These are phyloP conservation scores for Aegypius monachus DNA, from an alignment of 2,113 vertebrate genomes.

Conservation along the genomic window DNA sequence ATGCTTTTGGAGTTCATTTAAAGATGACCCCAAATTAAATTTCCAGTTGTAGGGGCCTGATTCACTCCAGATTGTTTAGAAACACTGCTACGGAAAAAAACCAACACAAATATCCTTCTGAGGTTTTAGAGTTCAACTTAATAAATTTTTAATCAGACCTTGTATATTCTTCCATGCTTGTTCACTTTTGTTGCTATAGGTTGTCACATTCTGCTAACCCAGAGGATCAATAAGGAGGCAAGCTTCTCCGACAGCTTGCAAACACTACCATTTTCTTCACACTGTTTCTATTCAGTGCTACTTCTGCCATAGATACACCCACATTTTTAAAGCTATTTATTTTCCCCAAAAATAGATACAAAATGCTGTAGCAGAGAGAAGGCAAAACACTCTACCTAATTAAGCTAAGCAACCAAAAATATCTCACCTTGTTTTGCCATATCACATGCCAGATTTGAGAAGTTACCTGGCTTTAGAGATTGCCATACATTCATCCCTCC, in stretches of 20 bases:
- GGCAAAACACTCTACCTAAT: not conserved
- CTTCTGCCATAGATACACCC: not conserved
- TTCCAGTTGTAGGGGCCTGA: constrained; percentile 32
- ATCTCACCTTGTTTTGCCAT: not conserved
- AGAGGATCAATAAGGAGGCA: not conserved
- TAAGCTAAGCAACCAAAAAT: not conserved
- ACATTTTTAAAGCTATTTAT: not conserved
- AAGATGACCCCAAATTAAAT: constrained; percentile 57
- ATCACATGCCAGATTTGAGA: not conserved
- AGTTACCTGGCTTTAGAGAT: not conserved
- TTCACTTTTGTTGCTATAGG: constrained; percentile 11
- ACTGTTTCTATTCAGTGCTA: constrained; percentile 25
- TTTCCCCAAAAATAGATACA: not conserved
- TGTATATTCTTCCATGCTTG: not conserved
- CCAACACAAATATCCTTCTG: not conserved
- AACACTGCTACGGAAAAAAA: not conserved
- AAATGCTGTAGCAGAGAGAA: not conserved
- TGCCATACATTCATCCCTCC: not conserved
- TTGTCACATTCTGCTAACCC: constrained; percentile 43
- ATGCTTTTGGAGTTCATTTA: constrained; percentile 60
- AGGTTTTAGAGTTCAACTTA: not conserved
- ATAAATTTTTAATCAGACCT: constrained; percentile 16
- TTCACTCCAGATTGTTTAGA: constrained; percentile 47
- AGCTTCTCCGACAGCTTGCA: constrained; percentile 24
- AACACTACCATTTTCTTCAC: constrained; percentile 35